Base-by-base conservation (phyloP, 2,888 invertebrate genomes). In the Thereva nobilitata region DNA sequence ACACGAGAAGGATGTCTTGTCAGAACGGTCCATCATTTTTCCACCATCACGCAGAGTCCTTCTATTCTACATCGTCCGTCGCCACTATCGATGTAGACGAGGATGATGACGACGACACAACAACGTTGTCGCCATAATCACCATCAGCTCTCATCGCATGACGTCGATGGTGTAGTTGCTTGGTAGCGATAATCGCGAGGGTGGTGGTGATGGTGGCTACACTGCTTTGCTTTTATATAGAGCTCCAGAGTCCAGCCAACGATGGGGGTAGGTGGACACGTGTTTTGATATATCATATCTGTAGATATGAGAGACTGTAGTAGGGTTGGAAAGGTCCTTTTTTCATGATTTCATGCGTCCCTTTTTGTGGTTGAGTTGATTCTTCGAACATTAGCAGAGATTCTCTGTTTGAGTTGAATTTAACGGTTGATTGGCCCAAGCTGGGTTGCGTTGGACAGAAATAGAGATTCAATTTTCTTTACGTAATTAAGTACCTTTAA, bases 281-380 rank as follows among this genome's bases (percentile, higher is more conserved):
- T 57, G 45, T 8, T 50, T 23, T 12, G 23, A 23, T 50, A 23
- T n/a, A 47, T 5, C 5, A n/a, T 56, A 12, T 23, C 55, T 55
- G 6, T 41, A 41, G 12, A 37, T 47, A 34, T 10, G 23, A 34
- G 44, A 41, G 50, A 23, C 34, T 50, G 50, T 23, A 12, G 34
- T 42, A 34, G 4, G 34, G 7, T 38, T 44, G 12, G 57, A 45
- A 8, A 35, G 7, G 37, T 10, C 4, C 37, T 23, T 23, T 23
- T 47, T 45, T 57, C 10, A 45, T 45, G 57, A 57, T 37, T 57
- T 35, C 47, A 45, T 35, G 35, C 35, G 44, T 45, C 47, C 57
- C 57, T 57, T 57, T 57, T 57, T 47, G 47, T 57, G 57, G 45
- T 45, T 57, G 38, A 57, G 41, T 57, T 57, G 37, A 35, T 57